Conservation (phyloP, 2,797 vertebrate species). For the Enteromius paludinosus region DNA sequence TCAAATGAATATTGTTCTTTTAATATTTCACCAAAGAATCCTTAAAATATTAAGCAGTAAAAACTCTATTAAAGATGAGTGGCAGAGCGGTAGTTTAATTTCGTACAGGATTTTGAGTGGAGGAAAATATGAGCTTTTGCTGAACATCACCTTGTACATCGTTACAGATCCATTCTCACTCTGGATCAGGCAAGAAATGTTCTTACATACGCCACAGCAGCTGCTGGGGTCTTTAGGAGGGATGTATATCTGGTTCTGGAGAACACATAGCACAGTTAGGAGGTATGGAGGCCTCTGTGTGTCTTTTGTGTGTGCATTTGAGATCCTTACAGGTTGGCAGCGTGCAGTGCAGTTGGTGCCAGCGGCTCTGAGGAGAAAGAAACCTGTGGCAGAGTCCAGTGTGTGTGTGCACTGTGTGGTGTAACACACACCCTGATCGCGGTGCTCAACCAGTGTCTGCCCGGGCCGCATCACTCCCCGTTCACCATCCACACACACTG, state of each 20-base stretch:
- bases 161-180: slow-evolving; percentile 86
- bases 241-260: slow-evolving; percentile 92
- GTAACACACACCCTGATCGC: slow-evolving; percentile 82
- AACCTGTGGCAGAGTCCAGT: slow-evolving; percentile 84
- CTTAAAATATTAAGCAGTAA: background rate
- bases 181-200: slow-evolving; percentile 88
- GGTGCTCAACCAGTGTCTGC: slow-evolving; percentile 89
- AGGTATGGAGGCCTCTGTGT: background rate
- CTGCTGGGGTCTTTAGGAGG: slow-evolving; percentile 86
- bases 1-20: background rate
- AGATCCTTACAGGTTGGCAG: slow-evolving; percentile 84
- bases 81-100: background rate
- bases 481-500: slow-evolving; percentile 88
- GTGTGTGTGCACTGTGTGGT: slow-evolving; percentile 84
- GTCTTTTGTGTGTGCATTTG: background rate
- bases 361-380: slow-evolving; percentile 82
- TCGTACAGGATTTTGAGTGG: background rate
- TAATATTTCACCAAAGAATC: background rate
- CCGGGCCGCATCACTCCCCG: slow-evolving; percentile 88
- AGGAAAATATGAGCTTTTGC: background rate
- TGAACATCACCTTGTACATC: slow-evolving; percentile 82
- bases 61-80: background rate
- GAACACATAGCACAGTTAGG: slow-evolving; percentile 41
- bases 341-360: slow-evolving; percentile 85
- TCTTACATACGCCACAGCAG: slow-evolving; percentile 92